Evolutionary conservation across 2,113 vertebrate genomes (phyloP), one percentile per base, ranked within the genome.

Genomic region (Cichladusa arquata): DNA sequence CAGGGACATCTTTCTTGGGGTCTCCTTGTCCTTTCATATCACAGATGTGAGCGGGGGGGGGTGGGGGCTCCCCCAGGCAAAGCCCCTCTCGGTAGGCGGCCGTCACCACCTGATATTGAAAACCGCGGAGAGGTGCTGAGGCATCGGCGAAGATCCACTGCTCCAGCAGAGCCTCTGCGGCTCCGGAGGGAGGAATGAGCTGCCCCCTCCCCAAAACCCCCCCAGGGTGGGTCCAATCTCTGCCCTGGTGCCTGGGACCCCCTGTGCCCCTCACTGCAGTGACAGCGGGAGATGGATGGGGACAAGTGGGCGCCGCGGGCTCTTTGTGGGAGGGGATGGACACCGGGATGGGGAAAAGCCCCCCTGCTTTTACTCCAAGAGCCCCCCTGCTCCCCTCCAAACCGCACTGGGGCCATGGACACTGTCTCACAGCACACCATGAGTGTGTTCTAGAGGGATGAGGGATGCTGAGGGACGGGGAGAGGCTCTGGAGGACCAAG

Each of bases 261-360:
- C n/a, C 6, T 2, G 28, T 57, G 31, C 14, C 73, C 54, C 70
- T 69, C 51, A 2, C 8, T 1, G 5, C 9, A 1, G 11, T 6
- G 94, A 81, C 81, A 86, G 58, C 3, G 0, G 53, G 62, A 90
- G 94, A 88, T 83, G 89, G 83, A 92, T 88, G 88, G 83, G 91
- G 54, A 84, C 6, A 1, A 14, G 38, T 2, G 0, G 4, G 44
- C 0, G 16, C 69, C 0, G 7, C 0, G 29, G 56, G 56, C 34
- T 34, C 4, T 2, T 23, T 53, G 62, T 2, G 7, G 26, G 81
- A 34, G 44, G 34, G 17, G 88, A 51, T 0, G 0, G 29, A 56
- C 4, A 3, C 23, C 0, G 5, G 29, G 66, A 11, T 8, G 24
- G 23, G 25, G 19, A 31, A 7, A 17, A 24, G 53, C n/a, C n/a